Base-by-base conservation (phyloP, 2,888 invertebrate genomes). In the Pristionchus maxplancki region DNA sequence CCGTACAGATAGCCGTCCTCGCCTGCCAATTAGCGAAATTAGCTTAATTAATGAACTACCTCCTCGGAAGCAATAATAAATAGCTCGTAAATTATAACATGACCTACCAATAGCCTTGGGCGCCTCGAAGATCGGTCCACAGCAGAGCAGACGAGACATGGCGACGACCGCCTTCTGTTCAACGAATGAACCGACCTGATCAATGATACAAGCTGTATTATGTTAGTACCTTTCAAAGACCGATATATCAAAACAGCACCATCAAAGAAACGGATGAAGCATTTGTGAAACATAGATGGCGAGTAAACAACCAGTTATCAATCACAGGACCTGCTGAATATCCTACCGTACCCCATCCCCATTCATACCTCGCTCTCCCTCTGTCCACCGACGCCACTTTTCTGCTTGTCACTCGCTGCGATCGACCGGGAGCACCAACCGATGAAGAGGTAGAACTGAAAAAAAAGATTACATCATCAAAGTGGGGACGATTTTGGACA, bases 111-210 rank as follows among this genome's bases (percentile, higher is more conserved):
- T 91, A 44, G 90, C 90, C 88, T 90, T 91, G 28, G 84, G 64
- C n/a, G 91, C 90, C 93, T 98, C 97, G 95, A 98, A 99, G 93
- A 98, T 97, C 0, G 98, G 97, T 0, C 99, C 99, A 95, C 98
- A 98, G 95, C 98, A 98, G 1, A 99, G 96, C 44, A 99, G 96
- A 17, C 98, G 97, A 90, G 98, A 97, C 97, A 99, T 98, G 2
- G 99, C 98, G 96, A 98, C 93, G 1, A 96, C 95, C 20, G 96
- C 96, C 24, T 96, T 95, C 91, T 96, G 95, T 93, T 96, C 96
- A 78, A 96, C 95, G 90, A 92, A 92, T 0, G 92, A 90, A 24
- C 94, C 93, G n/a, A 93, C 92, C 89, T 94, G 91, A 11, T 58
- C 20, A 37, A 20, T 1, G 15, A 1, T 40, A 62, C 3, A 6